These are phyloP conservation scores for Thalassophryne amazonica DNA, from an alignment of 2,797 vertebrate genomes.

Conservation along the genomic window DNA sequence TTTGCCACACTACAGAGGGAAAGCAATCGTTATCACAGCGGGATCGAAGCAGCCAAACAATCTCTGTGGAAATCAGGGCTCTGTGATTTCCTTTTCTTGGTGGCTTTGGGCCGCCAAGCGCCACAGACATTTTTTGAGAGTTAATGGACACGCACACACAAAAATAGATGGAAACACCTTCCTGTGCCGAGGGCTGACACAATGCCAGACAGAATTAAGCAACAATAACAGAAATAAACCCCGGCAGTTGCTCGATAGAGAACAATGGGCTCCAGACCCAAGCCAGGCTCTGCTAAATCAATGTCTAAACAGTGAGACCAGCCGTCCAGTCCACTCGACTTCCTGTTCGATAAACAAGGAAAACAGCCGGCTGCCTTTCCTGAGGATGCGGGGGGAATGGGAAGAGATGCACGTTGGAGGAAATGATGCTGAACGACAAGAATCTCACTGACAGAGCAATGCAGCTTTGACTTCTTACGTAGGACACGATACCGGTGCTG, in stretches of 20 bases:
- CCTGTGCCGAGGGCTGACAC: conserved; percentile 75
- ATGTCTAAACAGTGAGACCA: conserved; percentile 79
- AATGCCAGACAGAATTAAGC: conserved; percentile 82
- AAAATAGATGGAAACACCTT: conserved; percentile 57
- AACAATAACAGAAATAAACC: conserved; percentile 84
- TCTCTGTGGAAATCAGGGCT: conserved; percentile 62
- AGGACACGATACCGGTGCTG: conserved; percentile 51
- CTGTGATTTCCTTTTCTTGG: conserved; percentile 66
- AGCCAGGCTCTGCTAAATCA: conserved; percentile 63
- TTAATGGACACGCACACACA: conserved; percentile 36
- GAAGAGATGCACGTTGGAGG: conserved; percentile 36
- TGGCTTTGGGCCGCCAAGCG: conserved; percentile 40
- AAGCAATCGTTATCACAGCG: conserved; percentile 70
- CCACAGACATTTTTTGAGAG: conserved; percentile 43
- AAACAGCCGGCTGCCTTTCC: conserved; percentile 77
- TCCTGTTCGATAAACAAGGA: conserved; percentile 83
- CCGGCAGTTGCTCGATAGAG: conserved; percentile 79
- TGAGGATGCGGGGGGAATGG: conserved; percentile 62
- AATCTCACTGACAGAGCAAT: conserved; percentile 44
- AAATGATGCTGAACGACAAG: conserved; percentile 50
- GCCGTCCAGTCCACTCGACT: conserved; percentile 71
- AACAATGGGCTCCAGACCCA: conserved; percentile 78
- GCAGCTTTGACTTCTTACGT: conserved; percentile 15
- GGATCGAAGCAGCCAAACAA: conserved; percentile 66
- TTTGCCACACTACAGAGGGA: conserved; percentile 46